Percentiles rank a stretch among this genome's conserved stretches.
These are phyloP conservation scores for Callosobruchus maculatus DNA, from an alignment of 2,888 invertebrate genomes.

Conservation along the genomic window DNA sequence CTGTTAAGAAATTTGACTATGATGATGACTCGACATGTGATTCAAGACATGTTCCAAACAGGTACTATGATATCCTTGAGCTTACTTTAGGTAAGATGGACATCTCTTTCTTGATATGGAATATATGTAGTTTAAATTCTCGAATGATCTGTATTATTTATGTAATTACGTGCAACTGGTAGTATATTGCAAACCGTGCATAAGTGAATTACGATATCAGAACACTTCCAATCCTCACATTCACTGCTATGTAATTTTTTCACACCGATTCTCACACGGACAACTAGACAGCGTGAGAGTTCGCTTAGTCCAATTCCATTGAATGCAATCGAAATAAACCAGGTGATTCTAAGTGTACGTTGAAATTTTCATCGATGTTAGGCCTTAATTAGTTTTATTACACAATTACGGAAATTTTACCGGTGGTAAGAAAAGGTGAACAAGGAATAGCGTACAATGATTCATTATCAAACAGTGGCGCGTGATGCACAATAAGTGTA, in stretches of 20 bases:
- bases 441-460: neutral
- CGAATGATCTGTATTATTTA: too few relatives aligned
- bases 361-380: neutral
- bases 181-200: too few relatives aligned
- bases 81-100: too few relatives aligned
- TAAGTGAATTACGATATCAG: neutral
- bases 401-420: neutral
- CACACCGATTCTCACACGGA: neutral
- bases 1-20: too few relatives aligned
- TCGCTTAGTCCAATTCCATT: neutral
- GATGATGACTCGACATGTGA: too few relatives aligned
- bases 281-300: neutral
- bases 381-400: neutral
- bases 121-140: too few relatives aligned
- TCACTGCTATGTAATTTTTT: neutral
- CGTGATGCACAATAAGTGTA: too few relatives aligned
- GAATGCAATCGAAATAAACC: neutral
- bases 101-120: too few relatives aligned
- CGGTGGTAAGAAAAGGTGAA: neutral
- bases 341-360: neutral
- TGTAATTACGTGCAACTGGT: too few relatives aligned
- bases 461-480: too few relatives aligned
- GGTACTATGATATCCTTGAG: too few relatives aligned
- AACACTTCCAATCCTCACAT: neutral
- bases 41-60: too few relatives aligned